phyloP scores from a whole-genome alignment of 2,113 vertebrate genomes.

The Mus spicilegus region DNA sequence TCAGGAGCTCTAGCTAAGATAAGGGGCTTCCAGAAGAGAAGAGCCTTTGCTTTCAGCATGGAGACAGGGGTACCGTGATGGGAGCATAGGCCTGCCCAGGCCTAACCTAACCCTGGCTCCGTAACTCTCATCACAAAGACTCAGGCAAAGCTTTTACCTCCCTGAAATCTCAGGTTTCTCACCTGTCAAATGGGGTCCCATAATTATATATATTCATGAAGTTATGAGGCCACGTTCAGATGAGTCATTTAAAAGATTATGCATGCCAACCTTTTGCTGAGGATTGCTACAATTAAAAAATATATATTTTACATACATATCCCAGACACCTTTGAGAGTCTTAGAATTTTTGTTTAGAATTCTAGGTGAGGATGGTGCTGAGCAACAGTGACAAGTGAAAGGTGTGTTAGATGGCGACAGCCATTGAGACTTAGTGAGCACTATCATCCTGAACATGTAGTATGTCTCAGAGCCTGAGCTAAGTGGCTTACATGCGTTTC shows the following conservation, averaged over 20 bases:
- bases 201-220: not conserved
- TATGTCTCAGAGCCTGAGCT: not conserved
- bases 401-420: not conserved
- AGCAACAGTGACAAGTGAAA: not conserved
- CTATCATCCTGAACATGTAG: not conserved
- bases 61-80: not conserved
- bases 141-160: not conserved
- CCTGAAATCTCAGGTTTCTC: slow-evolving; percentile 27
- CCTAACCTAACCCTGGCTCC: not conserved
- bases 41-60: not conserved
- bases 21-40: not conserved
- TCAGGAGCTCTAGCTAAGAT: not conserved
- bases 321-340: not conserved
- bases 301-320: not conserved
- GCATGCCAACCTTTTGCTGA: not conserved
- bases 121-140: not conserved
- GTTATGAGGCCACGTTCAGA: slow-evolving; percentile 20
- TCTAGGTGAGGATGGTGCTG: not conserved
- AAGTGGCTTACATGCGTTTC: not conserved
- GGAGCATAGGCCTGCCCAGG: not conserved
- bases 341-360: slow-evolving; percentile 30
- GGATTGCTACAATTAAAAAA: slow-evolving; percentile 34
- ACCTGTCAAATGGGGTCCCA: slow-evolving; percentile 57
- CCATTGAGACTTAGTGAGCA: not conserved
- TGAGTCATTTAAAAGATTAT: slow-evolving; percentile 43